A percentile compares a stretch with the other conserved stretches of the same genome.
Evolutionary conservation across 2,797 vertebrate species (phyloP).

Genomic region (Forpus xanthops): DNA sequence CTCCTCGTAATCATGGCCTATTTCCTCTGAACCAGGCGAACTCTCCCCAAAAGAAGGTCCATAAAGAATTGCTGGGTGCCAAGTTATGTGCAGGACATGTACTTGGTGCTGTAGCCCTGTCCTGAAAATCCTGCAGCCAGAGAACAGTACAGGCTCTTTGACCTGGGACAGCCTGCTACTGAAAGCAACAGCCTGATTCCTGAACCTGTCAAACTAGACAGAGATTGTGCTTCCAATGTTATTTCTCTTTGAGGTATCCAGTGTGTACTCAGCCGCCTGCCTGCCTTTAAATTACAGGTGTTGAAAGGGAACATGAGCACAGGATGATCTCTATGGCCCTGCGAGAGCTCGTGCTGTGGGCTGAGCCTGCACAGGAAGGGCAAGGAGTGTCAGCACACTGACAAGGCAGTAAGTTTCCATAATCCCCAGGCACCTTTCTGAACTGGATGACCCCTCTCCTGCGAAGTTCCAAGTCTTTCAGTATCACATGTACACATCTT

Average conservation of each 20-base stretch:
- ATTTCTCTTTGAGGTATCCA: background rate
- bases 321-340: background rate
- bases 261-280: background rate
- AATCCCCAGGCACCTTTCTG: background rate
- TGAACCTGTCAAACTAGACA: background rate
- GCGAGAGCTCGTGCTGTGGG: rapidly evolving
- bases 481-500: slow-evolving; percentile 2
- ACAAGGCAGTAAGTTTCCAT: background rate
- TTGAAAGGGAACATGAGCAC: background rate
- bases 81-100: background rate
- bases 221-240: background rate
- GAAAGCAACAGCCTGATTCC: background rate
- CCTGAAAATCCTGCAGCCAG: background rate
- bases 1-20: background rate
- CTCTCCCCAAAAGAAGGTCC: background rate
- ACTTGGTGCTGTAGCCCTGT: background rate
- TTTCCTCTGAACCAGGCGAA: slow-evolving; percentile 29
- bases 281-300: background rate
- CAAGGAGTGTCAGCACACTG: background rate
- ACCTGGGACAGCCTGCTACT: background rate
- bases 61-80: background rate
- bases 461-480: background rate
- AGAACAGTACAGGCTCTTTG: background rate
- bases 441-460: background rate
- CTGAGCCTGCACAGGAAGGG: background rate